A percentile compares a stretch with the other conserved stretches of the same genome.
Evolutionary conservation across 2,113 vertebrate species (phyloP).

Genomic region (Desmodus rotundus): DNA sequence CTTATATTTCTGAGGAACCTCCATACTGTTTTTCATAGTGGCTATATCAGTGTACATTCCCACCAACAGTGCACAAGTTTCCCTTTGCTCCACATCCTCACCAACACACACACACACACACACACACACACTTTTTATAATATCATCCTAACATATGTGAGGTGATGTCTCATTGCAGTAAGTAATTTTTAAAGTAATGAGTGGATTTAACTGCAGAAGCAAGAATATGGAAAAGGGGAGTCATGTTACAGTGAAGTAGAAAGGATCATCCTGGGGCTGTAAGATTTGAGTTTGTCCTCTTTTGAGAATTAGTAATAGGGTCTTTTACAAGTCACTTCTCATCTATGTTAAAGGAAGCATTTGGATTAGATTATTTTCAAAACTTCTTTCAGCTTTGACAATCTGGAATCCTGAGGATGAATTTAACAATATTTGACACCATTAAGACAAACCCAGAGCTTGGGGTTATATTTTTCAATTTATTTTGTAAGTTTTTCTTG

Average conservation of each 20-base stretch:
- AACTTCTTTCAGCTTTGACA: background rate
- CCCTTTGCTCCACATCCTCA: background rate
- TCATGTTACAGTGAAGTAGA: background rate
- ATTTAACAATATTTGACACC: background rate
- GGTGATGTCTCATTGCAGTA: background rate
- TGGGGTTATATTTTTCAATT: background rate
- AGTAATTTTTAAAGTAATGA: background rate
- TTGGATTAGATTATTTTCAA: background rate
- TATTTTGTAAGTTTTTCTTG: slow-evolving; percentile 35
- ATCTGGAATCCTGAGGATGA: background rate
- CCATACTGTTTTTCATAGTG: background rate
- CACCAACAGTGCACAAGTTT: background rate
- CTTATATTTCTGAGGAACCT: background rate
- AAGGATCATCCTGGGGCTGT: background rate
- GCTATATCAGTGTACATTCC: background rate
- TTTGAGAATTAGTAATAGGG: background rate
- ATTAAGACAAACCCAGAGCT: background rate
- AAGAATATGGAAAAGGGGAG: background rate
- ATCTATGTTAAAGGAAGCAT: background rate
- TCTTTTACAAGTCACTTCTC: background rate
- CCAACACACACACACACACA: background rate
- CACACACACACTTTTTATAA: background rate
- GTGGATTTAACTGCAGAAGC: background rate
- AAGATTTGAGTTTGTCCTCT: background rate
- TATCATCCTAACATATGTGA: background rate